phyloP scores from a whole-genome alignment of 2,888 invertebrate genomes.

The Clistopyga incitator region DNA sequence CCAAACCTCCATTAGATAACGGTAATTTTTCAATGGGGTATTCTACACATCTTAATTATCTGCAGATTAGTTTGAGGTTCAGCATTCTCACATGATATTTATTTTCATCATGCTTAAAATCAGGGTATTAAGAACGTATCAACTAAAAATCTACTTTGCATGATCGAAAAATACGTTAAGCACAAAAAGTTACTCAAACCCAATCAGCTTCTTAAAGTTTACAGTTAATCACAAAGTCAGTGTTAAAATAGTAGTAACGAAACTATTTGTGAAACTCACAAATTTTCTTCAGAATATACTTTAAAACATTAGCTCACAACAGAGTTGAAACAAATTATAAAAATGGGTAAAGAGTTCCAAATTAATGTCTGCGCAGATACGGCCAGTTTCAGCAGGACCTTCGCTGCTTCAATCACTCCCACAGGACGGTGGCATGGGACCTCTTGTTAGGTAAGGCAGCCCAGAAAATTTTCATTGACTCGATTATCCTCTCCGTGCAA shows the following conservation, averaged over 20 bases:
- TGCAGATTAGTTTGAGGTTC: background rate
- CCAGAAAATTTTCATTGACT: conserved; percentile 4
- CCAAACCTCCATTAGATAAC: background rate
- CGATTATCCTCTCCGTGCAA: background rate
- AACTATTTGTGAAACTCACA: too few species aligned
- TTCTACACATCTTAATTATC: background rate
- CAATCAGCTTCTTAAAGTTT: too few species aligned
- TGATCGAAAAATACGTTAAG: background rate
- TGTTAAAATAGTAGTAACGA: too few species aligned
- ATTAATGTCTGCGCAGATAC: conserved; percentile 82
- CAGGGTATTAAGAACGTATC: background rate
- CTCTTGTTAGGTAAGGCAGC: conserved; percentile 86
- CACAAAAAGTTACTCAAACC: too few species aligned
- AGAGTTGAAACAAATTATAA: background rate
- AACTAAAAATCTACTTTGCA: background rate
- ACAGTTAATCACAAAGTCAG: too few species aligned
- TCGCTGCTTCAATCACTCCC: conserved; percentile 86
- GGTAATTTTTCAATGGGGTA: conserved; percentile 47
- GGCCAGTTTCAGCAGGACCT: conserved; percentile 87
- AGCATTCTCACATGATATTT: background rate
- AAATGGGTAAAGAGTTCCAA: conserved; percentile 12
- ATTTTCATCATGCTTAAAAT: background rate
- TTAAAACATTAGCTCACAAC: too few species aligned
- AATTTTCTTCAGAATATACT: too few species aligned
- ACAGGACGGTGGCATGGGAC: conserved; percentile 85